Base-by-base conservation (phyloP, 2,113 vertebrate species). In the Camelus dromedarius region DNA sequence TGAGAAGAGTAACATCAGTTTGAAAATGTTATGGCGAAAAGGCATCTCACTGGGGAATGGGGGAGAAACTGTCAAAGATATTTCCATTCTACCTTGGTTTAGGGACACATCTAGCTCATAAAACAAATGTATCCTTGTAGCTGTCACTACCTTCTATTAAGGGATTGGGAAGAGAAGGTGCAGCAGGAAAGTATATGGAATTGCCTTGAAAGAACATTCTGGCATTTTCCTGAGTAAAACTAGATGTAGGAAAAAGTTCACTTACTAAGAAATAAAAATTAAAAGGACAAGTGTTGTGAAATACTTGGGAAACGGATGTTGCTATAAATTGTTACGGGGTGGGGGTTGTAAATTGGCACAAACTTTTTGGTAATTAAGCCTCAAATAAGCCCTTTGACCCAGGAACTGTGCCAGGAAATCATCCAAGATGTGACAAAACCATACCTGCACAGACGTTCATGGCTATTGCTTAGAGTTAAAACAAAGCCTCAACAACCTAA, bases 141-240 rank as follows among this genome's bases (percentile, higher is more conserved):
- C 20, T 42, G 56, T 83, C 20, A 79, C 32, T 42, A 50, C 70
- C 16, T 82, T 93, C 73, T 24, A 4, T 50, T 91, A 70, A 91
- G 48, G 6, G 46, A 32, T 0, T 67, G 32, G 64, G n/a, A 30
- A 67, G 52, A 66, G 19, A 73, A 20, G 58, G 19, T 58, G 1
- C 8, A 20, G 18, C 5, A 46, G 30, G 26, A 67, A 89, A 58
- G 26, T 7, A 60, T 10, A 1, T 60, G 30, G 50, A 89, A 73
- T 7, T 93, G 50, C 38, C 72, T 54, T 46, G 26, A 86, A 91
- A 89, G 62, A 87, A 67, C 56, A 95, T 69, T 35, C 66, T 95
- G 82, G 24, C 35, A 69, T 73, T 97, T 95, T 76, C 52, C 76
- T 42, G 16, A 81, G 72, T 81, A 81, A 93, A 88, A 81, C n/a